Evolutionary conservation across 2,888 invertebrate species (phyloP).

Genomic region (Podotricha telesiphe): DNA sequence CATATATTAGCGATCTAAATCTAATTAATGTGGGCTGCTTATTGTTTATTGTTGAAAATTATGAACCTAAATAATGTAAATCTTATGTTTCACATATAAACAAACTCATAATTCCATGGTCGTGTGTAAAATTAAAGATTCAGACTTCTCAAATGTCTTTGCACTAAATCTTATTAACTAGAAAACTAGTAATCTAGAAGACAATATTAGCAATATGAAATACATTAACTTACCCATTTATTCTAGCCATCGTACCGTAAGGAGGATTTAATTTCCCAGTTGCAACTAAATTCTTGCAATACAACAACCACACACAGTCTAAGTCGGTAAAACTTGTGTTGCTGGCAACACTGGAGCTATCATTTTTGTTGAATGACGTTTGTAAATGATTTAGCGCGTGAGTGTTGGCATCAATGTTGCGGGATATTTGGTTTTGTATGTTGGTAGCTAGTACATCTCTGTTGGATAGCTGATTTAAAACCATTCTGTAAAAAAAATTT

Average conservation of each 20-base stretch:
- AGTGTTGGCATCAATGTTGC: conserved; percentile 68
- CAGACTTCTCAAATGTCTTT: too few species aligned
- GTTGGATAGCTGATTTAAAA: conserved; percentile 63
- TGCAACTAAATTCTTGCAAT: conserved; percentile 82
- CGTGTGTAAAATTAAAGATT: too few species aligned
- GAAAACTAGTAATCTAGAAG: background rate
- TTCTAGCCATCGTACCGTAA: conserved; percentile 83
- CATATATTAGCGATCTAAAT: too few species aligned
- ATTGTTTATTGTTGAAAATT: too few species aligned
- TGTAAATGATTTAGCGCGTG: conserved; percentile 69
- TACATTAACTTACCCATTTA: conserved; percentile 78
- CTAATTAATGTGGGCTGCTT: too few species aligned
- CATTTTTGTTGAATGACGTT: conserved; percentile 56
- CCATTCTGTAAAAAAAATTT: conserved; percentile 56
- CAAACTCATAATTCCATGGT: too few species aligned
- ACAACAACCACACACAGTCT: conserved; percentile 84
- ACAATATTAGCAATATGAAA: background rate
- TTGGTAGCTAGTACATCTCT: conserved; percentile 54
- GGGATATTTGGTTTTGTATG: conserved; percentile 63
- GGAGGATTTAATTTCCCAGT: conserved; percentile 79
- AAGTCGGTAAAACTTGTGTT: conserved; percentile 65
- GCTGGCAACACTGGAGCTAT: conserved; percentile 54
- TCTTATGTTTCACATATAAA: too few species aligned
- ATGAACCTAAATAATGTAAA: too few species aligned
- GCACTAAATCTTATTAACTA: too few species aligned